Evolutionary conservation across 2,888 invertebrate species (phyloP).

Genomic region (Harpalus rubripes): DNA sequence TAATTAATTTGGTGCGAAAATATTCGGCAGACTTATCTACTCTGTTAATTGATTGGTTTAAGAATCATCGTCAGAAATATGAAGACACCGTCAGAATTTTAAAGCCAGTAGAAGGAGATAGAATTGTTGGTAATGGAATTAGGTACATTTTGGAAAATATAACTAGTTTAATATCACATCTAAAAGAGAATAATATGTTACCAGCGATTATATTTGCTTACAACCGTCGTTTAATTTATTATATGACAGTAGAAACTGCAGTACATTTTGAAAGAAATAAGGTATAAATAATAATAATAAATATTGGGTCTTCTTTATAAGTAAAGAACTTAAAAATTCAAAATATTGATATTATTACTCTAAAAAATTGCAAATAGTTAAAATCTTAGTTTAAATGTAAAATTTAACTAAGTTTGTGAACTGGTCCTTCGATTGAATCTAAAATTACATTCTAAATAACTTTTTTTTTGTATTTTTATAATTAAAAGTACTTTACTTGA

Average conservation of each 20-base stretch:
- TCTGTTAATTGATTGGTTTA: slow-evolving; percentile 67
- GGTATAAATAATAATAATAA: slow-evolving; percentile 44
- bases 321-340: too few relatives aligned
- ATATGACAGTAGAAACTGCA: slow-evolving; percentile 33
- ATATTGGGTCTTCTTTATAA: too few relatives aligned
- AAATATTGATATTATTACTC: too few relatives aligned
- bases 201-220: slow-evolving; percentile 70
- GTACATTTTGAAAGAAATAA: slow-evolving; percentile 48
- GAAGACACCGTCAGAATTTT: slow-evolving; percentile 51
- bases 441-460: too few relatives aligned
- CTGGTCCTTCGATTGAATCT: too few relatives aligned
- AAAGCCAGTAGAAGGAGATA: slow-evolving; percentile 42
- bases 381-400: too few relatives aligned
- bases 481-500: too few relatives aligned
- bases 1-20: slow-evolving; percentile 67
- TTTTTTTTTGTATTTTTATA: too few relatives aligned
- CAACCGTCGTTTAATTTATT: slow-evolving; percentile 67
- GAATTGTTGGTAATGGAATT: slow-evolving; percentile 24
- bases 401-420: too few relatives aligned
- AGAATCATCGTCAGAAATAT: slow-evolving; percentile 58
- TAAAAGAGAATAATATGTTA: slow-evolving; percentile 69
- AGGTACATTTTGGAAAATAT: slow-evolving; percentile 52
- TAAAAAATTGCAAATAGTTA: too few relatives aligned
- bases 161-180: slow-evolving; percentile 45
- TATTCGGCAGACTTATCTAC: slow-evolving; percentile 66